A percentile compares a stretch with the other conserved stretches of the same genome.
Conservation (phyloP, 2,113 vertebrate genomes). For the Ophiodon elongatus region DNA sequence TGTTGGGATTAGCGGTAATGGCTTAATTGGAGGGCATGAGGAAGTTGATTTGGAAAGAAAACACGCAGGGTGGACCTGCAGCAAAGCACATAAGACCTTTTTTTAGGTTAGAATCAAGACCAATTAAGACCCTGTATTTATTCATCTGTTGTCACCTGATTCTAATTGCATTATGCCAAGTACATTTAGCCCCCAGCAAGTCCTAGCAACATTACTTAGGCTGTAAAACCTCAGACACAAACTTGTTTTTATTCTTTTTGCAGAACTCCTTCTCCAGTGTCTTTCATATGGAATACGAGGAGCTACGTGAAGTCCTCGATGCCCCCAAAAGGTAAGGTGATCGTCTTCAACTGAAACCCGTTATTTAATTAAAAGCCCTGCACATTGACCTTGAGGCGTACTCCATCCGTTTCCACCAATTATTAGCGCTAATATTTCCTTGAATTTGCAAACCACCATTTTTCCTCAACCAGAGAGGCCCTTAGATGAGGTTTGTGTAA, state of each 20-base stretch:
- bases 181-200: not conserved
- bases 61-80: slow-evolving; percentile 18
- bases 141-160: slow-evolving; percentile 27
- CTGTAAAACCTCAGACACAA: slow-evolving; percentile 29
- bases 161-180: slow-evolving; percentile 44
- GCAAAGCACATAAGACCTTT: not conserved
- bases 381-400: slow-evolving; percentile 4
- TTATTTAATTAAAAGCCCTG: slow-evolving; percentile 17
- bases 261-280: slow-evolving; percentile 97
- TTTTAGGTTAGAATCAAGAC: slow-evolving; percentile 11
- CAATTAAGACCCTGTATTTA: not conserved
- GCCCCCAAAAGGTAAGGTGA: slow-evolving; percentile 88
- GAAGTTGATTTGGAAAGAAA: slow-evolving; percentile 31
- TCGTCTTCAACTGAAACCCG: not conserved
- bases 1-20: slow-evolving; percentile 29
- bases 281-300: slow-evolving; percentile 96
- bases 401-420: slow-evolving; percentile 24
- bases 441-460: slow-evolving; percentile 19
- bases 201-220: not conserved
- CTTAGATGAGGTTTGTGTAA: not conserved
- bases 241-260: slow-evolving; percentile 27
- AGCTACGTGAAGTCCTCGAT: slow-evolving; percentile 85
- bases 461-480: not conserved
- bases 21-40: slow-evolving; percentile 47
- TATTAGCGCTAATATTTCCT: slow-evolving; percentile 31